Evolutionary conservation across 2,888 invertebrate species (phyloP), one percentile per base, ranked within the genome.

Genomic region (Leptinotarsa tumamoca): DNA sequence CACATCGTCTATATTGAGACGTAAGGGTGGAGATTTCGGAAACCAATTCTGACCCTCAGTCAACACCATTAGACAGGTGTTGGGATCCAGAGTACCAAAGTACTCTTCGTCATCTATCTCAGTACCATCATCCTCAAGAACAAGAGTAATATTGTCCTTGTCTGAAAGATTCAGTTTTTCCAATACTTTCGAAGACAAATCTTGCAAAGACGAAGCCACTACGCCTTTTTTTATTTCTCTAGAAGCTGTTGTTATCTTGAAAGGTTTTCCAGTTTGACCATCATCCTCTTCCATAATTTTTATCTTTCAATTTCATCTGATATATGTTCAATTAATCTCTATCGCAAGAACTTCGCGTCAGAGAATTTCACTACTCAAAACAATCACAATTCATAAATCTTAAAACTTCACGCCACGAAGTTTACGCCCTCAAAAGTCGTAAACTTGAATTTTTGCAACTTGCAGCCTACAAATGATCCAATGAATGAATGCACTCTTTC

Each of bases 41-140:
- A 90, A 89, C 96, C 96, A 96, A 86, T 93, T 94, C 87, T 96
- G 94, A 15, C 78, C 81, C 10, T 93, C 93, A 80, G 92, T 92
- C 71, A 96, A 90, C 69, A 96, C 92, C 94, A 96, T 96, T 78
- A 96, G 90, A 84, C 93, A 93, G 21, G 96, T 96, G 85, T 98
- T 96, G 80, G 94, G 94, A 83, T 97, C 96, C 79, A 98, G 90
- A 3, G 97, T 97, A 68, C 94, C 94, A 88, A 98, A 98, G 89
- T 97, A 98, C 87, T 97, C 97, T 87, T 98, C 97, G 86, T 98
- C 97, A 84, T 98, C 97, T 69, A 98, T 95, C 90, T 98, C 97
- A 0, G 98, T 98, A 51, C 98, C 98, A 89, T 98, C 98, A 68
- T 93, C 94, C 87, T 98, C 98, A 82, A 98, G 90, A 56, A 96